Base-by-base conservation (phyloP, 2,113 vertebrate species). In the Gymnarchus niloticus region DNA sequence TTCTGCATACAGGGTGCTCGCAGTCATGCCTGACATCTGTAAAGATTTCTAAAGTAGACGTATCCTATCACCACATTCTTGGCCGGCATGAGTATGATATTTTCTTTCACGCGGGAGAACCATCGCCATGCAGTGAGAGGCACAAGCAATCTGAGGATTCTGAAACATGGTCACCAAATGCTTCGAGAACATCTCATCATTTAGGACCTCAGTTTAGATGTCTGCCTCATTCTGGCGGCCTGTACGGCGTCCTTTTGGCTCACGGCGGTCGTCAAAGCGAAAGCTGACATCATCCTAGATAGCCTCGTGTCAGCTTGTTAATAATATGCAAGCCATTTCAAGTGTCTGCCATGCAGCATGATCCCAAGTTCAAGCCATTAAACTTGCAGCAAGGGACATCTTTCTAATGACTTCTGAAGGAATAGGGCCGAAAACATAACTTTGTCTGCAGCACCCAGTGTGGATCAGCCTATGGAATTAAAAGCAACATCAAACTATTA, bases 121-220 rank as follows among this genome's bases (percentile, higher is more conserved):
- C 28, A 46, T 80, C 77, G 21, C 37, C 9, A 37, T 6, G 19
- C 44, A 52, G 81, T 17, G 33, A 56, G 56, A 19, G 33, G 73
- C 9, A 44, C 33, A 37, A 77, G 37, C 21, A 41, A 83, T 44
- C 3, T 37, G 54, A 56, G 56, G 37, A 9, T 59, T 17, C 28
- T 23, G 49, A 59, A 83, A 33, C 25, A 85, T 3, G n/a, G 28
- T 48, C 33, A 37, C 33, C 21, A 25, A 81, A 57, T 33, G 54
- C 56, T 73, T 56, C 73, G 52, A 51, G 23, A 57, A 56, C 61
- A 44, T 76, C 48, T 73, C 48, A 76, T 85, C 56, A 84, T 19
- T 7, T 12, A 7, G 61, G 9, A 33, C n/a, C 52, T 48, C 28
- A 12, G n/a, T 23, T 25, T 14, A 23, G 48, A 76, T n/a, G 44